Conservation (phyloP, 2,888 invertebrate species). For the Meandrusa payeni region DNA sequence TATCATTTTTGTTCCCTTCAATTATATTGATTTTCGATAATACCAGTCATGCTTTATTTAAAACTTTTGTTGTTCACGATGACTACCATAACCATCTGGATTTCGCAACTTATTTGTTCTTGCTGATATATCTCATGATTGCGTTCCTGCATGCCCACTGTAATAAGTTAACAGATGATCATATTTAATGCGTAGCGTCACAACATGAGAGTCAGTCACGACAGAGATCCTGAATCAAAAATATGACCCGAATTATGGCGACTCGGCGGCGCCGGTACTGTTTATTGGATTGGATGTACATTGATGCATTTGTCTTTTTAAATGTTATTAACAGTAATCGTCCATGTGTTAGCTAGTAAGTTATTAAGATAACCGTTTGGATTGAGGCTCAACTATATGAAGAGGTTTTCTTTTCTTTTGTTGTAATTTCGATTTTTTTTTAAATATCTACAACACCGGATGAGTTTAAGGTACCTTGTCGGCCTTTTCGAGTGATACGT, state of each 20-base stretch:
- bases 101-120: slow-evolving; percentile 20
- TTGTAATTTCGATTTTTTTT: no score
- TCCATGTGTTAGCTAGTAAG: no score
- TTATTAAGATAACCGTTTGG: no score
- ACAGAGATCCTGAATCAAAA: slow-evolving; percentile 63
- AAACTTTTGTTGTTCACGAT: slow-evolving; percentile 3
- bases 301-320: slow-evolving; percentile 13
- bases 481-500: no score
- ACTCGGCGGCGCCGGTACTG: slow-evolving; percentile 51
- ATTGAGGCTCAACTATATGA: no score
- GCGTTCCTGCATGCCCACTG: slow-evolving; percentile 9
- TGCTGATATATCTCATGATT: slow-evolving; percentile 21
- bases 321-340: background rate
- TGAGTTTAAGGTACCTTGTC: no score
- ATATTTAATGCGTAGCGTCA: slow-evolving; percentile 27
- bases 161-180: slow-evolving; percentile 25
- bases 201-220: slow-evolving; percentile 42
- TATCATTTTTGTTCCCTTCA: no score
- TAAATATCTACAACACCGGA: no score
- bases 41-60: slow-evolving; percentile 3
- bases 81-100: slow-evolving; percentile 4
- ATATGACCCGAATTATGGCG: slow-evolving; percentile 60
- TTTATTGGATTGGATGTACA: slow-evolving; percentile 31
- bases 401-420: no score
- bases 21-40: background rate